These are phyloP conservation scores for Holcopasites calliopsidis DNA, from an alignment of 1,140 invertebrate species.

Conservation along the genomic window DNA sequence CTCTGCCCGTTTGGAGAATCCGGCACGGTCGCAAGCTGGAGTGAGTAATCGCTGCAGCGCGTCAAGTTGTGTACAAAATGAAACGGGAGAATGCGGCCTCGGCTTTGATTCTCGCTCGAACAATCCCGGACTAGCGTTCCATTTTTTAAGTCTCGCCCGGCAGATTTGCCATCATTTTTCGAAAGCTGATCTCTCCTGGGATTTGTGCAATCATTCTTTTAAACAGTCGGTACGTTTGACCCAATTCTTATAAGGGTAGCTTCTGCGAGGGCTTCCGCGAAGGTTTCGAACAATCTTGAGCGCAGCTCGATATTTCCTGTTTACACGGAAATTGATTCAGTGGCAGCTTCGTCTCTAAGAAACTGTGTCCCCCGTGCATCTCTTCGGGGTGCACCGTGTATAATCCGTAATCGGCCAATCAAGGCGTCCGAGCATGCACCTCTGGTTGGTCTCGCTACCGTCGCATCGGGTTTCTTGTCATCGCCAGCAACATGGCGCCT, in stretches of 20 bases:
- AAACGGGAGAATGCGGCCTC: background rate
- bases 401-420: slow-evolving; percentile 72
- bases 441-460: slow-evolving; percentile 64
- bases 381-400: slow-evolving; percentile 66
- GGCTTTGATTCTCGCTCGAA: background rate
- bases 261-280: background rate
- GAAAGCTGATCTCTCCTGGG: too few relatives aligned
- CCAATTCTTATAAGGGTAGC: background rate
- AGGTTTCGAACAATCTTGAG: too few relatives aligned
- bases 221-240: too few relatives aligned
- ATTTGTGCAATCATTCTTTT: too few relatives aligned
- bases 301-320: too few relatives aligned
- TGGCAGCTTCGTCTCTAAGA: background rate
- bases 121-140: background rate
- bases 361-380: slow-evolving; percentile 35
- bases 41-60: slow-evolving; percentile 45
- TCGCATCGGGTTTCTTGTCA: slow-evolving; percentile 68
- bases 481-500: slow-evolving; percentile 70
- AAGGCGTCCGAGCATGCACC: slow-evolving; percentile 57
- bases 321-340: too few relatives aligned
- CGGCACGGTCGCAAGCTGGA: slow-evolving; percentile 43
- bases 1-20: slow-evolving; percentile 47
- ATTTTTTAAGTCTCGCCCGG: too few relatives aligned
- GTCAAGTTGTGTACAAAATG: slow-evolving; percentile 58
- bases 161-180: too few relatives aligned